Evolutionary conservation across 2,113 vertebrate species (phyloP), one percentile per base, ranked within the genome.

Genomic region (Apteryx owenii): DNA sequence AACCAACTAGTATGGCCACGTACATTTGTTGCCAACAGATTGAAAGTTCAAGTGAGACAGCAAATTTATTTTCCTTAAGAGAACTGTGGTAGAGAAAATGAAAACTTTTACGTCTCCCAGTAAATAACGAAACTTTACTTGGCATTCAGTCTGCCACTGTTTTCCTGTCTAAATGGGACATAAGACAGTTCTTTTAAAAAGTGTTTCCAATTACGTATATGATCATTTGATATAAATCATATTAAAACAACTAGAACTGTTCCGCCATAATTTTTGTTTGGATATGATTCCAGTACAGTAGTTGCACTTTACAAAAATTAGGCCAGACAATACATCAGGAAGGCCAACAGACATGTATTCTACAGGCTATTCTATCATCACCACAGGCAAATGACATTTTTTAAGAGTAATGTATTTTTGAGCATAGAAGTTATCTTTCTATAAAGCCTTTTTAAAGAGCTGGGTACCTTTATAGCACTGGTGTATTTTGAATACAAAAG

Each of bases 1-100:
- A 85, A 71, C 19, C 33, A 82, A 1, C 12, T 71, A 51, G 69
- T 48, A 65, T 18, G 58, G 85, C 71, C 90, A 60, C 10, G 53
- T 48, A 64, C 66, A 40, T 3, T 66, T 92, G 58, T 33, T 94
- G 82, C 73, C 93, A 97, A 93, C 54, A 91, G 89, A 79, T 3
- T 78, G 65, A 54, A 90, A 81, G 65, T 85, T 85, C 68, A 83
- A 76, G 21, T 76, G 77, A 96, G 85, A 94, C 46, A 79, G 53
- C 88, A 95, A 29, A 93, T 85, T 92, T 78, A 68, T 33, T 51
- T 93, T 79, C 81, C 85, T 36, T 0, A 71, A 81, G 64, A 87
- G 40, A 82, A 62, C 2, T 23, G 40, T 8, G 4, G 36, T 38
- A 93, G 40, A 88, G 44, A 77, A 93, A 91, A 85, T 1, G 13